Evolutionary conservation across 2,113 vertebrate genomes (phyloP).

Genomic region (Canis aureus): DNA sequence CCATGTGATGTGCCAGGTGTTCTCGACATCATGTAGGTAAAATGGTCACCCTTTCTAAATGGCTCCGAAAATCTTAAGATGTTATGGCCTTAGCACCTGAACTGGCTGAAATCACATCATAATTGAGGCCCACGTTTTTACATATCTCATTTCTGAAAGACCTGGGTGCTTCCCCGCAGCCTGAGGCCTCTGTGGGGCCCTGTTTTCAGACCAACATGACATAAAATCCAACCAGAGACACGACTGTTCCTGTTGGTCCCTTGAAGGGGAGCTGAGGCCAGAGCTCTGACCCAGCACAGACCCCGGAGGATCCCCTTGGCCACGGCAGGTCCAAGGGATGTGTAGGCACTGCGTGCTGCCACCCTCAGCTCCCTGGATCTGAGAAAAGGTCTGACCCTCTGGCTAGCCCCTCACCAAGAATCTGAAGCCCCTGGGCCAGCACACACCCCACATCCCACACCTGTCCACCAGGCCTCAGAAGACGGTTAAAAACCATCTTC

Average conservation of each 20-base stretch:
- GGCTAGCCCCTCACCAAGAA: neutral
- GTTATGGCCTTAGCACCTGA: neutral
- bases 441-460: neutral
- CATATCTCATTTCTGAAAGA: neutral
- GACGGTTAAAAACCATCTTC: neutral
- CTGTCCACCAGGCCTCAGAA: neutral
- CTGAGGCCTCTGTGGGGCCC: neutral
- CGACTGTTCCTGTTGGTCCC: neutral
- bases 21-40: neutral
- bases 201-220: neutral
- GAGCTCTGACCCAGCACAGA: neutral
- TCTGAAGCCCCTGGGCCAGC: neutral
- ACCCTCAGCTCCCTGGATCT: neutral
- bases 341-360: neutral
- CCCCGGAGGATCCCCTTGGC: neutral
- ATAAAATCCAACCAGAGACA: neutral
- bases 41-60: neutral
- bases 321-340: neutral
- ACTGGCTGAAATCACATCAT: neutral
- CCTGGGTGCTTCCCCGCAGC: neutral
- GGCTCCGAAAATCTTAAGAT: neutral
- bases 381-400: neutral
- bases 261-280: neutral
- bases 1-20: rapidly evolving
- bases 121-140: neutral